Base-by-base conservation (phyloP, 2,113 vertebrate genomes). In the Archocentrus centrarchus region DNA sequence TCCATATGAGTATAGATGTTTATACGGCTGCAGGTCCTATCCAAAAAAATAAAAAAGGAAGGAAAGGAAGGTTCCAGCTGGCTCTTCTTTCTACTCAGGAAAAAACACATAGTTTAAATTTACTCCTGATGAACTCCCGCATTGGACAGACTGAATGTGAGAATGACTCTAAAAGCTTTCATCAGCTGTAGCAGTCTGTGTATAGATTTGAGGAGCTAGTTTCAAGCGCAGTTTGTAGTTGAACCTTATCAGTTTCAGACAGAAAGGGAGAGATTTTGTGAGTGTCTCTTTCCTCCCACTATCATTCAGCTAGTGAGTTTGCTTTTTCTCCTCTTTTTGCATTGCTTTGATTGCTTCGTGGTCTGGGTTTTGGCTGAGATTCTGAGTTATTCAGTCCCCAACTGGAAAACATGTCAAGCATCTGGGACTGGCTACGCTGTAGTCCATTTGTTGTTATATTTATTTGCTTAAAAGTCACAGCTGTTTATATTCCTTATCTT, bases 331-430 rank as follows among this genome's bases (percentile, higher is more conserved):
- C 18, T 61, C 20, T 81, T 47, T 84, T 64, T 81, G 70, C 77
- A 17, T 75, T 66, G 63, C 85, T 92, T 88, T 88, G 62, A 90
- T 82, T 84, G 35, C 32, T 76, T 86, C 64, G 86, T 77, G 37
- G 55, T 89, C 73, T 91, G 68, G 73, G 80, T 90, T 89, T 94
- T 94, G 89, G 90, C 94, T 73, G 77, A 77, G 76, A 81, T 68
- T 89, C 84, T 55, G 60, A 84, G 47, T 79, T 91, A 86, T 92
- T 91, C 81, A 89, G 86, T 82, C 80, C 79, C 79, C 64, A 81
- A 90, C 83, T 92, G 88, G 83, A 92, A 91, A 94, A 89, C 90
- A 93, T 93, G 86, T 90, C 85, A 79, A 88, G 84, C 89, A 91
- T 94, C 92, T 92, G 90, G 84, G 85, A 30, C 80, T 82, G 75